Percentiles rank a stretch among this genome's conserved stretches.
phyloP scores from a whole-genome alignment of 2,888 invertebrate species.

The Lasioglossum villosulum region DNA sequence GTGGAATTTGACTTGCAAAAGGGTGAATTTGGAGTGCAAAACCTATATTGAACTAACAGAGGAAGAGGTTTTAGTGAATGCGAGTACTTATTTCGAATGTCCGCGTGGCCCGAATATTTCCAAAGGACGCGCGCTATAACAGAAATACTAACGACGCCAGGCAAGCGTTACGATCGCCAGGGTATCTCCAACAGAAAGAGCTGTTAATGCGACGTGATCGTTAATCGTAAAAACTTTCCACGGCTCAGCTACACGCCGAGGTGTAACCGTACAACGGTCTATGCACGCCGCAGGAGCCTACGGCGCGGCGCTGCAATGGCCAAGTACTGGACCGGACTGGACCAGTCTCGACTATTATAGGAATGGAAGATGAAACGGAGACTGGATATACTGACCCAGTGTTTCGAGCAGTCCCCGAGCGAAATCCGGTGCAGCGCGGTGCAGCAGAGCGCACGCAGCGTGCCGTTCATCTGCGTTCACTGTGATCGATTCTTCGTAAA shows the following conservation, averaged over 20 bases:
- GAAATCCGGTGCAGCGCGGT: slow-evolving; percentile 29
- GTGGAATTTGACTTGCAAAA: too few relatives aligned
- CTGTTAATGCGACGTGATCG: slow-evolving; percentile 49
- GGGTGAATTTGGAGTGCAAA: too few relatives aligned
- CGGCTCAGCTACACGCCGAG: slow-evolving; percentile 38
- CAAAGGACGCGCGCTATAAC: not conserved
- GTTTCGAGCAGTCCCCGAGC: slow-evolving; percentile 37
- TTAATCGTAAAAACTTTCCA: slow-evolving; percentile 53
- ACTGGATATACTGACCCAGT: slow-evolving; percentile 66
- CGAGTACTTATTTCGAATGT: not conserved
- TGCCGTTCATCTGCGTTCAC: slow-evolving; percentile 8
- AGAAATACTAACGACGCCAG: slow-evolving; percentile 19
- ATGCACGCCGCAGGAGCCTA: slow-evolving; percentile 41
- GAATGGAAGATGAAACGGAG: slow-evolving; percentile 62
- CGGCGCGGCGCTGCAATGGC: slow-evolving; percentile 40
- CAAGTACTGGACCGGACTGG: slow-evolving; percentile 47
- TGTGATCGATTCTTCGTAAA: not conserved
- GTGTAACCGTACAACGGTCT: slow-evolving; percentile 48
- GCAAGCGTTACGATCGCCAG: slow-evolving; percentile 9
- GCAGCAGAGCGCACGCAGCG: slow-evolving; percentile 6
- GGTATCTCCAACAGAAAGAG: slow-evolving; percentile 23
- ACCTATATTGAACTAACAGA: not conserved
- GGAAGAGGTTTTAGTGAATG: not conserved
- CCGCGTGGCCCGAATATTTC: slow-evolving; percentile 10
- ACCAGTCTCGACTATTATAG: slow-evolving; percentile 61